Evolutionary conservation across 1,140 invertebrate species (phyloP).

Genomic region (Elysia chlorotica): DNA sequence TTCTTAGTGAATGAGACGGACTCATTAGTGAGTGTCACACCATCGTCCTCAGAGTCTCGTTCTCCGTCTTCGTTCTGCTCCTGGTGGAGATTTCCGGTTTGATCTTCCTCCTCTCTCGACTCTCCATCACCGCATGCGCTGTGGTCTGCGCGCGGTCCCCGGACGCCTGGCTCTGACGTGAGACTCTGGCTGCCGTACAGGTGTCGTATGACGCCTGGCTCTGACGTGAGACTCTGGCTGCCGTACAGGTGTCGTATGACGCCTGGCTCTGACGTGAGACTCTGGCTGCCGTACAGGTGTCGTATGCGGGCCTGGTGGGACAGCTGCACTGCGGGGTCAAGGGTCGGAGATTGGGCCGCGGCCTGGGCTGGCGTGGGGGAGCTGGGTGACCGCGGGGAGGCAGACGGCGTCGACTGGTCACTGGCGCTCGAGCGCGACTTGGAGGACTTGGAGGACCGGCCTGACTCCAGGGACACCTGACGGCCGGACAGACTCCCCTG

Average conservation of each 20-base stretch:
- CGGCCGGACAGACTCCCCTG: slow-evolving; percentile 42
- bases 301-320: slow-evolving; percentile 50
- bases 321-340: slow-evolving; percentile 46
- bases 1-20: too few relatives aligned
- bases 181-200: slow-evolving; percentile 22
- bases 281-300: slow-evolving; percentile 40
- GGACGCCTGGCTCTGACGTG: too few relatives aligned
- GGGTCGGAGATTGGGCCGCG: slow-evolving; percentile 14
- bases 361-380: slow-evolving; percentile 11
- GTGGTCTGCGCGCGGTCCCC: too few relatives aligned
- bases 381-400: slow-evolving; percentile 17
- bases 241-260: slow-evolving; percentile 16
- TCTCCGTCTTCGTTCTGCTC: too few relatives aligned
- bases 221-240: slow-evolving; percentile 19
- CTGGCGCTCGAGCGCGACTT: slow-evolving; percentile 12
- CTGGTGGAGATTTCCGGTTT: too few relatives aligned
- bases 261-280: too few relatives aligned
- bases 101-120: too few relatives aligned
- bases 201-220: too few relatives aligned
- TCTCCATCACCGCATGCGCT: too few relatives aligned
- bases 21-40: too few relatives aligned
- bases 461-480: too few relatives aligned
- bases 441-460: slow-evolving; percentile 22
- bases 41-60: too few relatives aligned
- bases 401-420: slow-evolving; percentile 19